These are phyloP conservation scores for Dasyprocta punctata DNA, from an alignment of 2,113 vertebrate species.

Conservation along the genomic window DNA sequence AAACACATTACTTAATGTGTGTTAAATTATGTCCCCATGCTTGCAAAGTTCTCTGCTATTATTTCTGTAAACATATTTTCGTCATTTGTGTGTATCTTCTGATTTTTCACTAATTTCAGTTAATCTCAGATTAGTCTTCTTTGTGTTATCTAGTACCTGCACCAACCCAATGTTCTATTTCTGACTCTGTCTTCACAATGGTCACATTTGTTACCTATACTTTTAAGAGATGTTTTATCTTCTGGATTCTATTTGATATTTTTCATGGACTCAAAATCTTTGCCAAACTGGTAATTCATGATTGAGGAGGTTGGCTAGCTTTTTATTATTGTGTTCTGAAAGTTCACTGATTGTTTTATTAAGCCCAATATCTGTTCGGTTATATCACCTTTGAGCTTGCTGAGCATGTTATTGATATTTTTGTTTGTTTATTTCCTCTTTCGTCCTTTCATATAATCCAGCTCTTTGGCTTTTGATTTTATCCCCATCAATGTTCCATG, in stretches of 20 bases:
- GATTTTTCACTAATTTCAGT: neutral
- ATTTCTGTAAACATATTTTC: neutral
- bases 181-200: neutral
- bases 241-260: neutral
- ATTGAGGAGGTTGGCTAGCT: rapidly evolving
- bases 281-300: neutral
- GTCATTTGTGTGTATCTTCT: neutral
- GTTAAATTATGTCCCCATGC: neutral
- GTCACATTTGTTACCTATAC: neutral
- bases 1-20: neutral
- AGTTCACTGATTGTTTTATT: neutral
- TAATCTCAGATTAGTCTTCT: neutral
- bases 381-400: neutral
- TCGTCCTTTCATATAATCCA: neutral
- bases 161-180: neutral
- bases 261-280: neutral
- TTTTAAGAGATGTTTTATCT: neutral
- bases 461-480: neutral
- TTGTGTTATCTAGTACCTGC: neutral
- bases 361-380: neutral
- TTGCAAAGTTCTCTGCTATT: neutral
- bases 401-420: neutral
- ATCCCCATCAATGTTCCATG: neutral
- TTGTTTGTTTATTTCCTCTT: neutral
- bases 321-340: neutral